phyloP scores from a whole-genome alignment of 2,113 vertebrate species.

The Eolophus roseicapilla region DNA sequence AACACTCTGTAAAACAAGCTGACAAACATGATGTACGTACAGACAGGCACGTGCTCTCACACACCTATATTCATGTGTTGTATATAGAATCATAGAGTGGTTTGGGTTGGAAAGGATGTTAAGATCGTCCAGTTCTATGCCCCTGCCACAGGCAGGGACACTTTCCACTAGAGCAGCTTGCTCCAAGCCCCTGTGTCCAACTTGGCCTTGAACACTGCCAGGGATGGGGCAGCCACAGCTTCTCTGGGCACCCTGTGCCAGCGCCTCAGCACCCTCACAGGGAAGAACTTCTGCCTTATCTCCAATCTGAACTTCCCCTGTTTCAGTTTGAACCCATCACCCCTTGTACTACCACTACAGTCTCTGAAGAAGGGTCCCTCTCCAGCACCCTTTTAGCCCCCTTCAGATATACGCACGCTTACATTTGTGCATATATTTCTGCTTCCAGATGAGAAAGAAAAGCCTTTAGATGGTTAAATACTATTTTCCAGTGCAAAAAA shows the following conservation, averaged over 20 bases:
- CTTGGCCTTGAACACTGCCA: not conserved
- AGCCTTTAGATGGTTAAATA: not conserved
- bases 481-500: not conserved
- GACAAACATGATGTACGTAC: not conserved
- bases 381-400: not conserved
- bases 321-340: not conserved
- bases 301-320: not conserved
- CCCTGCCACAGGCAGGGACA: not conserved
- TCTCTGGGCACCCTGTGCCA: not conserved
- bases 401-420: not conserved
- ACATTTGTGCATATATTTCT: not conserved
- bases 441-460: not conserved
- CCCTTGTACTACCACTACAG: not conserved
- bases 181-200: too few species aligned
- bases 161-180: not conserved
- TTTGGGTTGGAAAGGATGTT: not conserved
- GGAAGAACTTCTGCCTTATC: not conserved
- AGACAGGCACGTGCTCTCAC: not conserved
- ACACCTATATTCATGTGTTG: not conserved
- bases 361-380: not conserved
- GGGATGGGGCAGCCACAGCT: not conserved
- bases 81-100: not conserved
- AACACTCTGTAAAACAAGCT: not conserved
- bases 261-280: not conserved
- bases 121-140: not conserved